phyloP scores from a whole-genome alignment of 2,888 invertebrate genomes.

The Hyposoter didymator region DNA sequence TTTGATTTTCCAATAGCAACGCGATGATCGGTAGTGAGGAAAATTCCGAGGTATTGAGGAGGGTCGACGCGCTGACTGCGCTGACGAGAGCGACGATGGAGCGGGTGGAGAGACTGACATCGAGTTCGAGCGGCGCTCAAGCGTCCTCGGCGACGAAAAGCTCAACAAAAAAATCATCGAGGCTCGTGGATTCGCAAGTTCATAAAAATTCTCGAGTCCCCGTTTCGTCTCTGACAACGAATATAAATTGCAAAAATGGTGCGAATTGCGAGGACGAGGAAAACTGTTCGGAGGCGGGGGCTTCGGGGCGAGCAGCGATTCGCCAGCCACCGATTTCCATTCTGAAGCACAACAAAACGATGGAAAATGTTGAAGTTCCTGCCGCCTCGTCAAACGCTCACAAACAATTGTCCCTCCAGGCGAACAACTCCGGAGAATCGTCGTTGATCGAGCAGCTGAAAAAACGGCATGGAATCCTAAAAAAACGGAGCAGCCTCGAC shows the following conservation, averaged over 20 bases:
- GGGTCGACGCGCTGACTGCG: slow-evolving; percentile 88
- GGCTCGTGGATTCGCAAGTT: slow-evolving; percentile 27
- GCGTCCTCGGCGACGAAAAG: slow-evolving; percentile 54
- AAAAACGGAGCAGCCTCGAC: slow-evolving; percentile 93
- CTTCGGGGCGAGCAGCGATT: slow-evolving; percentile 50
- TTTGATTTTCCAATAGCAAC: slow-evolving; percentile 54
- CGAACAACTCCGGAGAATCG: slow-evolving; percentile 80
- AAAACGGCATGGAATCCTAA: slow-evolving; percentile 91
- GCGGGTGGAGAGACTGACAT: slow-evolving; percentile 88
- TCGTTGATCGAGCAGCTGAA: slow-evolving; percentile 88
- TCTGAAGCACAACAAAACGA: slow-evolving; percentile 86
- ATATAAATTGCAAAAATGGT: slow-evolving; percentile 65
- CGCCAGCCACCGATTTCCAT: slow-evolving; percentile 85
- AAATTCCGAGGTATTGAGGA: slow-evolving; percentile 84
- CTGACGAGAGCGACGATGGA: slow-evolving; percentile 89
- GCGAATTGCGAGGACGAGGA: slow-evolving; percentile 67
- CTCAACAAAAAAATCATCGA: slow-evolving; percentile 54
- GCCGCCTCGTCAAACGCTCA: slow-evolving; percentile 78
- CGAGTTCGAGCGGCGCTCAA: slow-evolving; percentile 67
- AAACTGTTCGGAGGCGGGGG: slow-evolving; percentile 68
- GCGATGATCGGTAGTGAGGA: slow-evolving; percentile 70
- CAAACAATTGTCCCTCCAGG: slow-evolving; percentile 79
- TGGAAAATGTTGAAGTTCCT: slow-evolving; percentile 81
- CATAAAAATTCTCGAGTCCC: slow-evolving; percentile 29
- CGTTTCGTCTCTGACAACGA: slow-evolving; percentile 22